Percentiles rank a stretch among this genome's conserved stretches.
Evolutionary conservation across 53 echinoderm and acorn worm species (phyloP).

Genomic region (Antedon mediterranea): DNA sequence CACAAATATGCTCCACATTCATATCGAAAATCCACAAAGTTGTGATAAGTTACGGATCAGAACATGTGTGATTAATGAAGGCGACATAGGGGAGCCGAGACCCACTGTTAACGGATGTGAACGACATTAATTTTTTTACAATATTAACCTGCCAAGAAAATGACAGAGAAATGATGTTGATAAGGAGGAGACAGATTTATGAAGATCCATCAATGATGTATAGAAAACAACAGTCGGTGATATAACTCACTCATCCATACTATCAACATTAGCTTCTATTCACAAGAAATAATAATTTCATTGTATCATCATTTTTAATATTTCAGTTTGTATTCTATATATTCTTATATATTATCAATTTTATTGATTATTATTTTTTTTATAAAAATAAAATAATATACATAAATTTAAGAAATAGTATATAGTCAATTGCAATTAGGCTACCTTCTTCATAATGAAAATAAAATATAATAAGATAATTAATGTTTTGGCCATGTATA

Average conservation of each 20-base stretch:
- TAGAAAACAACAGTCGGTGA: not conserved
- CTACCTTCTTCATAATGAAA: no score
- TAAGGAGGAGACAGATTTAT: not conserved
- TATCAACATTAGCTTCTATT: not conserved
- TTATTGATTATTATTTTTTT: no score
- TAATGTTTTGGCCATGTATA: no score
- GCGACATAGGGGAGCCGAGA: not conserved
- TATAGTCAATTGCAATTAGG: no score
- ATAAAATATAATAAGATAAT: no score
- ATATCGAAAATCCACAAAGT: not conserved
- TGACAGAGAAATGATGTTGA: not conserved
- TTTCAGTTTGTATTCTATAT: no score
- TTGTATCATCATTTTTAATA: no score
- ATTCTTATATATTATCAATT: no score
- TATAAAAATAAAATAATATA: no score
- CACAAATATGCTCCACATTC: not conserved
- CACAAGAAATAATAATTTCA: not conserved
- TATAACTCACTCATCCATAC: not conserved
- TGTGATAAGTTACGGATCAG: not conserved
- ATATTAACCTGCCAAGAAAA: not conserved
- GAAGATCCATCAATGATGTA: not conserved
- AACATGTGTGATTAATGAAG: not conserved
- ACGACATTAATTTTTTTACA: not conserved
- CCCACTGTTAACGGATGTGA: not conserved
- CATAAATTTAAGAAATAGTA: no score